Percentiles rank a stretch among this genome's conserved stretches.
Evolutionary conservation across 2,888 invertebrate species (phyloP).

Genomic region (Scotopteryx bipunctaria): DNA sequence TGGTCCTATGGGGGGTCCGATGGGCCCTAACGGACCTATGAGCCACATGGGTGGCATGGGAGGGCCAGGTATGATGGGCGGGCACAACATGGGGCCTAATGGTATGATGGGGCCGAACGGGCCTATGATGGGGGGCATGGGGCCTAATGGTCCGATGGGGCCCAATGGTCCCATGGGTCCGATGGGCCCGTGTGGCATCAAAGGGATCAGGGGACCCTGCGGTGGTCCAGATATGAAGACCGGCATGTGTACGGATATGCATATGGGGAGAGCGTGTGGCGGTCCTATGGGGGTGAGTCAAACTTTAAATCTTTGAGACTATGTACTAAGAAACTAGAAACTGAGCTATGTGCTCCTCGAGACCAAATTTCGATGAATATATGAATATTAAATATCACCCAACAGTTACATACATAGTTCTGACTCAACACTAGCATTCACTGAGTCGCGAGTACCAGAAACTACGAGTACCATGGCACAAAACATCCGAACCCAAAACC

Average conservation of each 20-base stretch:
- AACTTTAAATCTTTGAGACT: too few relatives aligned
- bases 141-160: slow-evolving; percentile 73
- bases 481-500: too few relatives aligned
- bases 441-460: too few relatives aligned
- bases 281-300: slow-evolving; percentile 80
- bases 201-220: slow-evolving; percentile 74
- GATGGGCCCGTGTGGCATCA: slow-evolving; percentile 80
- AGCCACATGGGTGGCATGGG: slow-evolving; percentile 42
- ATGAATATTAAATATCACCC: too few relatives aligned
- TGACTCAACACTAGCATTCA: too few relatives aligned
- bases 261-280: slow-evolving; percentile 79
- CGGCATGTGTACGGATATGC: slow-evolving; percentile 80
- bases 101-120: slow-evolving; percentile 45
- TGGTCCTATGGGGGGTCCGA: slow-evolving; percentile 58
- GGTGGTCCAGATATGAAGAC: slow-evolving; percentile 80
- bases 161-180: slow-evolving; percentile 78
- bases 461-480: too few relatives aligned
- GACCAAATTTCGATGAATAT: too few relatives aligned
- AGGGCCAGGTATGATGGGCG: slow-evolving; percentile 50
- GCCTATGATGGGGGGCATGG: slow-evolving; percentile 72
- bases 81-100: slow-evolving; percentile 42
- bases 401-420: too few relatives aligned
- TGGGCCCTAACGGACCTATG: slow-evolving; percentile 68
- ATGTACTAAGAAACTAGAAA: too few relatives aligned
- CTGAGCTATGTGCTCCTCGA: too few relatives aligned